phyloP scores from a whole-genome alignment of 2,888 invertebrate genomes.

The Meganola albula region DNA sequence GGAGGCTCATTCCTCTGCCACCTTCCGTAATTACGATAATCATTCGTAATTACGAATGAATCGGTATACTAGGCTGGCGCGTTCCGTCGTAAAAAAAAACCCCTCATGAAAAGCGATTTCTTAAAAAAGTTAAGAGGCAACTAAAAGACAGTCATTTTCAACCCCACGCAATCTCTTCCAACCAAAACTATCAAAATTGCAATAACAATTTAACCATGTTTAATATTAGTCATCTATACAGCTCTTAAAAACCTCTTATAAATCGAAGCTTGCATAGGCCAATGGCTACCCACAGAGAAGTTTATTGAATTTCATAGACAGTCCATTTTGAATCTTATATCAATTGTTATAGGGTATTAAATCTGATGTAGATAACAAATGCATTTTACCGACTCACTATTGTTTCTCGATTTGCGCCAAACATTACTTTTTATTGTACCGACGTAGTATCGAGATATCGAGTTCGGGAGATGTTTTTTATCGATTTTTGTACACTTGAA shows the following conservation, averaged over 20 bases:
- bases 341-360: not conserved
- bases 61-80: too few relatives aligned
- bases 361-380: slow-evolving; percentile 8
- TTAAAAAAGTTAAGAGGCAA: too few relatives aligned
- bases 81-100: too few relatives aligned
- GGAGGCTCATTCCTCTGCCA: too few relatives aligned
- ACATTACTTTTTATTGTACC: slow-evolving; percentile 60
- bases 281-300: slow-evolving; percentile 28
- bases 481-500: slow-evolving; percentile 37
- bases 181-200: too few relatives aligned
- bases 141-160: too few relatives aligned
- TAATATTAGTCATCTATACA: slow-evolving; percentile 26
- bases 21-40: too few relatives aligned
- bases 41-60: too few relatives aligned
- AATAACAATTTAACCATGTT: too few relatives aligned
- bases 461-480: slow-evolving; percentile 39
- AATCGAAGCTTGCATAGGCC: slow-evolving; percentile 34
- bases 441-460: slow-evolving; percentile 49
- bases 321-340: slow-evolving; percentile 7
- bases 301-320: slow-evolving; percentile 20
- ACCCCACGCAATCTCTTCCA: too few relatives aligned
- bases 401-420: slow-evolving; percentile 56
- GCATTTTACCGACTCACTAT: slow-evolving; percentile 44
- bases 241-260: slow-evolving; percentile 32
- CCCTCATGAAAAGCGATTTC: too few relatives aligned